A percentile compares a stretch with the other conserved stretches of the same genome.
Conservation (phyloP, 2,888 invertebrate species). For the Imbricaverruca yamaguchii region DNA sequence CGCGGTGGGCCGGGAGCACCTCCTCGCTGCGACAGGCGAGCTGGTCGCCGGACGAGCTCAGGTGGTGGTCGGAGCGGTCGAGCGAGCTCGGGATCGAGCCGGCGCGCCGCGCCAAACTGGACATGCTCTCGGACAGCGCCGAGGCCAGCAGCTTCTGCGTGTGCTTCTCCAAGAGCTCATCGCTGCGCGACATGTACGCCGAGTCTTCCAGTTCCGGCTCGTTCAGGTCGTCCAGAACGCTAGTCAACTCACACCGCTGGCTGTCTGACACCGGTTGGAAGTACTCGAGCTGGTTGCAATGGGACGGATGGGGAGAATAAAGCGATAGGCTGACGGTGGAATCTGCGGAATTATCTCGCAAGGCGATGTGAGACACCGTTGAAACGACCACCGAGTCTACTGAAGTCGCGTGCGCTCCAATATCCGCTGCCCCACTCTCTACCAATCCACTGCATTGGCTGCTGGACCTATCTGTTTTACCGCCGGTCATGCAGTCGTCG, state of each 20-base stretch:
- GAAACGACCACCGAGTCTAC: too few species aligned
- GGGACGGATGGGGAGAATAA: too few species aligned
- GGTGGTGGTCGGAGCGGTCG: background rate
- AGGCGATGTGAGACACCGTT: too few species aligned
- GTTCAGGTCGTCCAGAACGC: background rate
- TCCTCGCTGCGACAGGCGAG: background rate
- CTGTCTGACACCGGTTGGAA: too few species aligned
- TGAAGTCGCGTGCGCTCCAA: too few species aligned
- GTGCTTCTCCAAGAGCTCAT: background rate
- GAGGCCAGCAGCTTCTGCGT: background rate
- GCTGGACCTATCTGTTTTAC: background rate
- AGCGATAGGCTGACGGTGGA: too few species aligned
- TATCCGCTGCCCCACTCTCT: background rate
- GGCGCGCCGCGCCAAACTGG: background rate
- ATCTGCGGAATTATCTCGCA: too few species aligned
- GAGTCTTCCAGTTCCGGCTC: background rate
- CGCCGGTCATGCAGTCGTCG: background rate
- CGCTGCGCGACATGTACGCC: constrained; percentile 1
- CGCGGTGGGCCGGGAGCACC: background rate
- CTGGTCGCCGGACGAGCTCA: background rate
- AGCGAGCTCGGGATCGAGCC: background rate
- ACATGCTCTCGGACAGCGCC: background rate
- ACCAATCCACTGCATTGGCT: background rate
- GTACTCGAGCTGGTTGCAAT: too few species aligned
- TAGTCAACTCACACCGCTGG: background rate